Base-by-base conservation (phyloP, 2,888 invertebrate genomes). In the Napeogenes sylphis region DNA sequence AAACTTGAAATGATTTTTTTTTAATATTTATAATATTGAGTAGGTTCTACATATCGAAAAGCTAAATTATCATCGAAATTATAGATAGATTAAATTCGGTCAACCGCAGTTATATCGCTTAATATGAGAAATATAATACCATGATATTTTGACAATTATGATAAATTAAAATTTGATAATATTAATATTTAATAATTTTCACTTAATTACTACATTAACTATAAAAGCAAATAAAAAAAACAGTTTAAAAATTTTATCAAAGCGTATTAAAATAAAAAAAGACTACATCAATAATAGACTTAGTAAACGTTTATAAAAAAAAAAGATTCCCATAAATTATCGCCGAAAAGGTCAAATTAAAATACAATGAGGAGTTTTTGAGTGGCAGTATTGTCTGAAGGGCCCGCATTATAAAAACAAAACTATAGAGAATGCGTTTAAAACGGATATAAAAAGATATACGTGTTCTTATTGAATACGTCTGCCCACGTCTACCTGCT, bases 321-420 rank as follows among this genome's bases (percentile, higher is more conserved):
- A 81, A 86, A 84, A 85, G 83, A 84, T 83, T 86, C 87, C 81
- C 87, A 90, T 90, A 90, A 90, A 90, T 90, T 90, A 90, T 89
- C 89, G 80, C 87, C 86, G 85, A 89, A 90, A 90, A 90, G 90
- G 90, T 90, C 90, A 90, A 90, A 90, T 90, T 90, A 90, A 89
- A 90, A 90, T 90, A 90, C 90, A 90, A 90, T 90, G 90, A 90
- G 84, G 80, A 85, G 85, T 90, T 90, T 90, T 90, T 90, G 88
- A 90, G 90, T 90, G 89, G 88, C 87, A 89, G 87, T 84, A 90
- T 90, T 90, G 88, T 90, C 82, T 84, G 86, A 89, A 90, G 89
- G 87, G 81, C 83, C 87, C 85, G 86, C 86, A 86, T 85, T 79
- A 89, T 79, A 89, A 89, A 89, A 90, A 90, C 89, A 89, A 89